Conservation (phyloP, 2,113 vertebrate genomes). For the Ploceus nigricollis region DNA sequence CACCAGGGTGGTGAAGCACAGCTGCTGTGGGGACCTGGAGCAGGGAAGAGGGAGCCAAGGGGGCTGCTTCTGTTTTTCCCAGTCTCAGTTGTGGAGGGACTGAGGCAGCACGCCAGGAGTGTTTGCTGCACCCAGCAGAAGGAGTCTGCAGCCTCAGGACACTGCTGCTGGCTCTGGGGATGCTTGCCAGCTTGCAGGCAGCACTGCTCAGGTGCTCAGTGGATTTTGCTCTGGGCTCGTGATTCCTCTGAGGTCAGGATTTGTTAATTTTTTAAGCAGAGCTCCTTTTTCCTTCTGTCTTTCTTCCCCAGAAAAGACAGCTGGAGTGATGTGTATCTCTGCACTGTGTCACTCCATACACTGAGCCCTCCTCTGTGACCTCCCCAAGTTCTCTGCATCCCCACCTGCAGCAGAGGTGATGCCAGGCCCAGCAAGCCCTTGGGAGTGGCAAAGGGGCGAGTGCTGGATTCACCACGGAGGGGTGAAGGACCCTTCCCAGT, state of each 20-base stretch:
- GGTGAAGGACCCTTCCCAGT: neutral
- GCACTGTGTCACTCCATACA: too few relatives aligned
- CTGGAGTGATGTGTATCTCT: neutral
- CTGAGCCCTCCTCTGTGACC: neutral
- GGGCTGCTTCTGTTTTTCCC: neutral
- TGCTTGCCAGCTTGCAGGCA: neutral
- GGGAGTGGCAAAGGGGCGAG: accelerated
- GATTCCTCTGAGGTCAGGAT: neutral
- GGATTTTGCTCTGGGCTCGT: neutral
- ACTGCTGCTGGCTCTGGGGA: neutral
- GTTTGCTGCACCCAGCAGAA: neutral
- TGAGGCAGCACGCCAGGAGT: accelerated
- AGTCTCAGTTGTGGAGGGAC: neutral
- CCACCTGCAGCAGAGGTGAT: neutral
- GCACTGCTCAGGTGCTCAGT: accelerated
- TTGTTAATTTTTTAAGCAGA: neutral
- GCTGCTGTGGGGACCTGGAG: neutral
- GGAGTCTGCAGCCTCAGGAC: neutral
- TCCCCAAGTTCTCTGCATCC: neutral
- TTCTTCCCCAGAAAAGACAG: neutral
- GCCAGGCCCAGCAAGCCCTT: neutral
- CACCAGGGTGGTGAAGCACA: neutral
- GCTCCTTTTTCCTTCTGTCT: neutral
- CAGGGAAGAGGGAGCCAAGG: neutral
- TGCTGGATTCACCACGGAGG: accelerated